These are phyloP conservation scores for Brachionus asplanchnoidis DNA, from an alignment of 1,140 invertebrate species.

Conservation along the genomic window DNA sequence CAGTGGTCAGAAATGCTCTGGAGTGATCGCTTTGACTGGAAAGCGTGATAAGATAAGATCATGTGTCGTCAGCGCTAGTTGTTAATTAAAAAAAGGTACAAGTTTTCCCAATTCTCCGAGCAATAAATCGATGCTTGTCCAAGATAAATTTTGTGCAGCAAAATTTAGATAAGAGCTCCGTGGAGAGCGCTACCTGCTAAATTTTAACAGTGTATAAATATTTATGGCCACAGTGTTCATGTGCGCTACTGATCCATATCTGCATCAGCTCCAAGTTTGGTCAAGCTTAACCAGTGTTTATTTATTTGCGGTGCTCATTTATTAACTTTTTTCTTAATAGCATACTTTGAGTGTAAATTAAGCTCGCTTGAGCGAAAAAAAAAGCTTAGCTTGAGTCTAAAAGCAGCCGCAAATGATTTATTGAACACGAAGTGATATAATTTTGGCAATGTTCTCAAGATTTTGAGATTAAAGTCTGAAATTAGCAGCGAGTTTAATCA, in stretches of 20 bases:
- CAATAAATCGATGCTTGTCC: constrained; percentile 14
- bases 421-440: constrained; percentile 31
- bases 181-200: neutral
- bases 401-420: constrained; percentile 22
- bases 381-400: constrained; percentile 33
- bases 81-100: neutral
- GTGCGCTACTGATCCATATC: constrained; percentile 5
- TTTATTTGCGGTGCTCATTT: neutral
- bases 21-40: neutral
- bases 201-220: constrained; percentile 14
- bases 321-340: neutral
- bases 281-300: neutral
- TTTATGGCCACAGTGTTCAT: neutral
- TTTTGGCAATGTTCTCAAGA: neutral
- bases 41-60: neutral
- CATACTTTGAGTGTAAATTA: neutral
- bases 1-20: neutral
- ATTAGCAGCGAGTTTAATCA: neutral
- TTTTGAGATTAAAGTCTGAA: neutral
- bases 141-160: constrained; percentile 2
- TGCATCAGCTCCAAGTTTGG: neutral
- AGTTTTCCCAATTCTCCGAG: neutral
- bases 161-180: neutral
- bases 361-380: constrained; percentile 4
- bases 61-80: neutral